phyloP scores from a whole-genome alignment of 2,888 invertebrate species.

The Limnephilus marmoratus region DNA sequence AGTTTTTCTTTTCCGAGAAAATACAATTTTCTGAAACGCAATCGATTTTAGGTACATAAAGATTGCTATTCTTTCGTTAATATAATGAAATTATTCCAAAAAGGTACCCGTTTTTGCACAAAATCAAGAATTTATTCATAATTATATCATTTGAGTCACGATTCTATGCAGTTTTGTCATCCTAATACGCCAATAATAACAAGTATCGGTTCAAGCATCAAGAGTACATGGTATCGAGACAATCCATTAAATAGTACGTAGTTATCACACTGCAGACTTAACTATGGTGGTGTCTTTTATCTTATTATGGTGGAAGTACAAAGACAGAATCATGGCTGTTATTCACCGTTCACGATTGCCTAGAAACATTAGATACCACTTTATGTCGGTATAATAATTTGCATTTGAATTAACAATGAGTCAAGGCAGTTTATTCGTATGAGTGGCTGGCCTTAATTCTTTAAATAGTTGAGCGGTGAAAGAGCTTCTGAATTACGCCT shows the following conservation, averaged over 20 bases:
- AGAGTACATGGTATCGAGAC: neutral
- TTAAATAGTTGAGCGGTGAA: constrained; percentile 13
- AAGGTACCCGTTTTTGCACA: no score
- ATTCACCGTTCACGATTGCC: neutral
- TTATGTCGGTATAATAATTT: neutral
- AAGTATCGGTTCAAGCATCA: neutral
- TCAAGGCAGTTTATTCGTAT: constrained; percentile 11
- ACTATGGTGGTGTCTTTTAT: neutral
- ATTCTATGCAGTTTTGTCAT: neutral
- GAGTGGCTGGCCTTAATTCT: constrained; percentile 35
- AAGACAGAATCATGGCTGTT: neutral
- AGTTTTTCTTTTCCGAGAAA: no score
- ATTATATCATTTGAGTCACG: neutral
- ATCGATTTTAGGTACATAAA: no score
- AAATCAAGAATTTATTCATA: no score
- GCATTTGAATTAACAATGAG: constrained; percentile 26
- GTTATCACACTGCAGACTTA: neutral
- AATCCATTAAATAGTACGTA: neutral
- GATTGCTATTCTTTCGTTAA: no score
- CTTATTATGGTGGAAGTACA: neutral
- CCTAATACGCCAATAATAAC: neutral
- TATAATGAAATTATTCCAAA: no score
- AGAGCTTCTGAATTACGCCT: constrained; percentile 23
- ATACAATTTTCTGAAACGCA: no score
- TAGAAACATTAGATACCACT: neutral